Evolutionary conservation across 92 coral and sea anemone genomes (phyloP).

Genomic region (Umimayanthus chanpuru): DNA sequence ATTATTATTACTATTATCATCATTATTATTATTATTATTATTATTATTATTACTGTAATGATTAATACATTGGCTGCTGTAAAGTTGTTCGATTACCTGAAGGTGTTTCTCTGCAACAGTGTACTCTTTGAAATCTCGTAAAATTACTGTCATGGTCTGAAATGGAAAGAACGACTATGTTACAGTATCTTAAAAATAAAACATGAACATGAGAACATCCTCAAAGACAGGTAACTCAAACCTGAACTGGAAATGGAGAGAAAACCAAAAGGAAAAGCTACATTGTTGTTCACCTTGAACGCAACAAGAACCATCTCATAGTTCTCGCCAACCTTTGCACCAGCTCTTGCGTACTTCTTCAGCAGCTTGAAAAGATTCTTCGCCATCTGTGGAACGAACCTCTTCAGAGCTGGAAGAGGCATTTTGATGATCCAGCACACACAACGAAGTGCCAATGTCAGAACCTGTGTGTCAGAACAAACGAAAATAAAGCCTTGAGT

Average conservation of each 20-base stretch:
- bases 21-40: too few relatives aligned
- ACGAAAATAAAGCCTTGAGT: neutral
- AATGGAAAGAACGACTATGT: neutral
- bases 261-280: too few relatives aligned
- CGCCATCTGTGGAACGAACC: constrained; percentile 73
- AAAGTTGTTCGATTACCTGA: constrained; percentile 51
- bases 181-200: neutral
- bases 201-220: too few relatives aligned
- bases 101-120: constrained; percentile 91
- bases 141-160: constrained; percentile 93
- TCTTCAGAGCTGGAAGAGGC: constrained; percentile 82
- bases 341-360: constrained; percentile 84
- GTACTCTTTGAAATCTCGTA: constrained; percentile 91
- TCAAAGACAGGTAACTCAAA: neutral
- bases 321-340: constrained; percentile 95
- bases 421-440: constrained; percentile 83
- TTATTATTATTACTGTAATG: neutral
- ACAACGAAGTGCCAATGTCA: constrained; percentile 87
- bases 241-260: neutral
- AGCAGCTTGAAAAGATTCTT: constrained; percentile 82
- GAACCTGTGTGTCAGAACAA: constrained; percentile 54
- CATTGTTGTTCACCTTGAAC: constrained; percentile 71
- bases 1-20: too few relatives aligned
- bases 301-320: constrained; percentile 91
- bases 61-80: neutral